These are phyloP conservation scores for Parauchenoglanis ngamensis DNA, from an alignment of 2,797 vertebrate species.

Conservation along the genomic window DNA sequence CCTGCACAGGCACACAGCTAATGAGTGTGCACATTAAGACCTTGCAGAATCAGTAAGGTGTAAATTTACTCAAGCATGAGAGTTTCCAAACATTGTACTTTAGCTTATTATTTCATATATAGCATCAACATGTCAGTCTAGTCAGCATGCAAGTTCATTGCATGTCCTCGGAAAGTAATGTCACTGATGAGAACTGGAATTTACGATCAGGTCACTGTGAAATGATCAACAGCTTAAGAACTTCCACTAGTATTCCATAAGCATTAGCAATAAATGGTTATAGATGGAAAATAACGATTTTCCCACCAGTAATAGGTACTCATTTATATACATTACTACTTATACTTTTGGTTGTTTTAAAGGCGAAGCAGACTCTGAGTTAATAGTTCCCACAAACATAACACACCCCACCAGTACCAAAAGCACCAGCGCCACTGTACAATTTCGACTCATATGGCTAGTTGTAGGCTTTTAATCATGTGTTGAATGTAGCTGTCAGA, in stretches of 20 bases:
- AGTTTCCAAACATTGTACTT: conserved; percentile 14
- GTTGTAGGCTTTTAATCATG: conserved; percentile 77
- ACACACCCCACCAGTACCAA: background rate
- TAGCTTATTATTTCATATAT: background rate
- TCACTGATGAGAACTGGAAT: background rate
- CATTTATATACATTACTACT: background rate
- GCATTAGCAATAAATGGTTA: background rate
- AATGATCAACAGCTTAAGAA: background rate
- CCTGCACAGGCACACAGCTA: conserved; percentile 63
- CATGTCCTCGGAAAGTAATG: background rate
- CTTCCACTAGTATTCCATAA: background rate
- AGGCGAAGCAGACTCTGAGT: background rate
- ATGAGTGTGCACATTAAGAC: conserved; percentile 64
- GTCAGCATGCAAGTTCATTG: background rate
- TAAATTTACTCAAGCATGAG: conserved; percentile 29
- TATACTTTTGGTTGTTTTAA: background rate
- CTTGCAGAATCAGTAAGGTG: conserved; percentile 35
- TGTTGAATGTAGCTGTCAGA: conserved; percentile 65
- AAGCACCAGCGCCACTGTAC: conserved; percentile 20
- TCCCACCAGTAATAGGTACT: no score
- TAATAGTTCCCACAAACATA: background rate
- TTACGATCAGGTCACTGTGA: background rate
- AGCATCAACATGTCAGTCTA: background rate
- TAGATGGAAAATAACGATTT: no score
- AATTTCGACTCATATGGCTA: conserved; percentile 35